Base-by-base conservation (phyloP, 2,888 invertebrate genomes). In the Euzetes globulus region DNA sequence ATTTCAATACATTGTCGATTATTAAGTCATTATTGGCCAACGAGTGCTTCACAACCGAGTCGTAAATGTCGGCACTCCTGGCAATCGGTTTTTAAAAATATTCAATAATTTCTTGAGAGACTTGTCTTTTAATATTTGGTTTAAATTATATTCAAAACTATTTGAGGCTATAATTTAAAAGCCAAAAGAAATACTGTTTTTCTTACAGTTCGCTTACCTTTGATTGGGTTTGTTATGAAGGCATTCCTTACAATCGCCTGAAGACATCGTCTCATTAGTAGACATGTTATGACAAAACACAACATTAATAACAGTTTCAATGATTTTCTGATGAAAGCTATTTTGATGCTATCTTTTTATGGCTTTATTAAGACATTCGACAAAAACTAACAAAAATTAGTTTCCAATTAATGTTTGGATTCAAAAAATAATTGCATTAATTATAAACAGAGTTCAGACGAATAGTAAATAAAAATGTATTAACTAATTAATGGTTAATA, bases 21-120 rank as follows among this genome's bases (percentile, higher is more conserved):
- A 65, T 65, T 19, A 65, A 37, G 65, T 65, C 65, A 65, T 65
- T 65, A 37, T 65, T 65, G 29, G 37, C 65, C n/a, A 65, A 65
- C n/a, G 65, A 65, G 33, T 65, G 65, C 19, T 11, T n/a, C 5
- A 37, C n/a, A 33, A 17, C 17, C 37, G 9, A 7, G 4, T 58
- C 29, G 27, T 58, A 58, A 27, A 1, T 27, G 9, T 25, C 17
- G n/a, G 17, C 5, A 37, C 2, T n/a, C 9, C n/a, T 65, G 63
- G n/a, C 9, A 5, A 63, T 33, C 33, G 17, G 11, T 27, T 2
- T 7, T 15, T 25, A 58, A 22, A 58, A 52, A 52, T n/a, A n/a
- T n/a, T n/a, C n/a, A n/a, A n/a, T n/a, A n/a, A n/a, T n/a, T n/a
- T n/a, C n/a, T n/a, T n/a, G n/a, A n/a, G n/a, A n/a, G n/a, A n/a